Base-by-base conservation (phyloP, 2,113 vertebrate species). In the Phyllostomus hastatus region DNA sequence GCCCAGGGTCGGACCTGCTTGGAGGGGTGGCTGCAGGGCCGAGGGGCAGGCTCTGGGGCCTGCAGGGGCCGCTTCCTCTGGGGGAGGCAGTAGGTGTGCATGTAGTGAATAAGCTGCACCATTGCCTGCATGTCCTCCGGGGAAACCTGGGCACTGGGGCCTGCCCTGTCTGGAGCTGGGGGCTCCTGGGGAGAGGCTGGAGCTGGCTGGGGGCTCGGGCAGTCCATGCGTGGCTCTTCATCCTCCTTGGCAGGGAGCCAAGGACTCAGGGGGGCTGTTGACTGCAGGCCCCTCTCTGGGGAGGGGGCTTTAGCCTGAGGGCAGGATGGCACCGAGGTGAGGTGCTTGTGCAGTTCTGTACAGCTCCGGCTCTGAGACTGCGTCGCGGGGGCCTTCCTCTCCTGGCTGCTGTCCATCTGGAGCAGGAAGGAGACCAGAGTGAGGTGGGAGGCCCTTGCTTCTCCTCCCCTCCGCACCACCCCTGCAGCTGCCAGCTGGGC, bases 81-180 rank as follows among this genome's bases (percentile, higher is more conserved):
- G 2, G 99, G 99, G 98, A 99, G 99, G 97, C 99, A 99, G 98
- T 99, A 99, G 59, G 99, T 99, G 98, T 99, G 99, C 99, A 99
- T 99, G 99, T 99, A 99, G 16, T 98, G 99, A 97, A 99, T 99
- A 86, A 99, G 99, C 97, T 99, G 99, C 97, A 99, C 99, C 95
- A 99, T 98, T 0, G 99, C 99, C 83, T 93, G 98, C 95, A 99
- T 98, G 97, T 99, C 99, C 20, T 99, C 98, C 95, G 99, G 98
- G 93, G 98, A 95, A 95, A 98, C 98, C 94, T 98, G 99, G 64
- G 98, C 69, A 14, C 98, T 46, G 0, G 97, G 15, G 2, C 81
- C 91, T 0, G 96, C 96, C 88, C 96, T 93, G 0, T 84, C 90
- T 0, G 5, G 88, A 0, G 94, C 98, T 1, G 94, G 95, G 3